Percentiles rank a stretch among this genome's conserved stretches.
Conservation (phyloP, 1,140 invertebrate species). For the Drosophila obscura region DNA sequence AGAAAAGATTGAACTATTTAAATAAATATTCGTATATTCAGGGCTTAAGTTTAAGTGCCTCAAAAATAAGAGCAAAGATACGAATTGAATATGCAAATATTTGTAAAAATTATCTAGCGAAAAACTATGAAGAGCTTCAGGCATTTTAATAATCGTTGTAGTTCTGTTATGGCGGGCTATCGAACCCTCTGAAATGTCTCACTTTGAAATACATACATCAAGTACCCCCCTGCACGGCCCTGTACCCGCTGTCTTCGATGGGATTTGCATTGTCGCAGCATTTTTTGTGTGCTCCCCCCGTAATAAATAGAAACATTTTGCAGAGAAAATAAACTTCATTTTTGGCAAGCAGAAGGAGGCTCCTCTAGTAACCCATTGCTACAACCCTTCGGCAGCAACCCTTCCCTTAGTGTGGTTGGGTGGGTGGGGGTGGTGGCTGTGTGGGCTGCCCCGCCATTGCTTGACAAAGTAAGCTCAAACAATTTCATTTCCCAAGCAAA, state of each 20-base stretch:
- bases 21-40: too few relatives aligned
- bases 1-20: too few relatives aligned
- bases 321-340: conserved; percentile 57
- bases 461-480: conserved; percentile 64
- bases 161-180: too few relatives aligned
- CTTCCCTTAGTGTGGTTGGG: neutral
- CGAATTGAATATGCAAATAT: too few relatives aligned
- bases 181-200: too few relatives aligned
- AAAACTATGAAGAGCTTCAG: too few relatives aligned
- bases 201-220: neutral
- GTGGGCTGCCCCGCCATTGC: conserved; percentile 2
- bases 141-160: too few relatives aligned
- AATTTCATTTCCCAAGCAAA: conserved; percentile 64
- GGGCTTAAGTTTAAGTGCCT: too few relatives aligned
- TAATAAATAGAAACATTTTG: conserved; percentile 65
- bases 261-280: conserved; percentile 20
- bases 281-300: conserved; percentile 4
- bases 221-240: too few relatives aligned
- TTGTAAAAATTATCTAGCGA: too few relatives aligned
- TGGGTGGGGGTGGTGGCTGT: too few relatives aligned
- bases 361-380: conserved; percentile 21
- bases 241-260: neutral
- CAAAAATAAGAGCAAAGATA: too few relatives aligned
- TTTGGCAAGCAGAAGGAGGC: conserved; percentile 9
- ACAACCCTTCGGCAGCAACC: neutral